Evolutionary conservation across 2,797 vertebrate genomes (phyloP).

Genomic region (Hoplostethus atlanticus): DNA sequence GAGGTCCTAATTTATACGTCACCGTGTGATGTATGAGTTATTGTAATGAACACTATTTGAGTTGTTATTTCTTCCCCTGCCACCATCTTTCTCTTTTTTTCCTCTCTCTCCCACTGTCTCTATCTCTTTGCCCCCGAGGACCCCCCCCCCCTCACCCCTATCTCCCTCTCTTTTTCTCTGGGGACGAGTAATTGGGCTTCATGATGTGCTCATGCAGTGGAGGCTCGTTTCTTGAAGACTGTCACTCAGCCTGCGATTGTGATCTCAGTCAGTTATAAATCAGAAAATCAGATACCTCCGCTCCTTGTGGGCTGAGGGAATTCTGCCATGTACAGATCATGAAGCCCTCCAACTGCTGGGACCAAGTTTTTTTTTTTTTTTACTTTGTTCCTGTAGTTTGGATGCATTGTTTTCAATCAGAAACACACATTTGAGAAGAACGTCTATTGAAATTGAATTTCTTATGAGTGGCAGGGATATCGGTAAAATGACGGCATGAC

Average conservation of each 20-base stretch:
- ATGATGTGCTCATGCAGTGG: slow-evolving; percentile 41
- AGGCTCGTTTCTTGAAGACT: slow-evolving; percentile 43
- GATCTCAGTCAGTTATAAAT: slow-evolving; percentile 48
- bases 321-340: slow-evolving; percentile 27
- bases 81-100: slow-evolving; percentile 48
- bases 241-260: background rate
- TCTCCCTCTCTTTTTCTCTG: slow-evolving; percentile 29
- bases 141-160: slow-evolving; percentile 1
- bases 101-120: background rate
- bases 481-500: slow-evolving; percentile 45
- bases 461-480: slow-evolving; percentile 42
- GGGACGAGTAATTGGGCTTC: slow-evolving; percentile 57
- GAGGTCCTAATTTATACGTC: slow-evolving; percentile 79
- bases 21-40: slow-evolving; percentile 82
- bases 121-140: slow-evolving; percentile 38
- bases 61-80: slow-evolving; percentile 62
- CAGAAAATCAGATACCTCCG: slow-evolving; percentile 22
- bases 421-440: slow-evolving; percentile 48
- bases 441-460: slow-evolving; percentile 58
- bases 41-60: slow-evolving; percentile 81
- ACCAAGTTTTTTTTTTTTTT: slow-evolving; percentile 27
- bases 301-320: slow-evolving; percentile 29
- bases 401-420: slow-evolving; percentile 2
- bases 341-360: slow-evolving; percentile 23
- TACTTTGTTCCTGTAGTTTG: slow-evolving; percentile 31